Percentiles rank a stretch among this genome's conserved stretches.
Conservation (phyloP, 2,888 invertebrate genomes). For the Drosophila villosipedis region DNA sequence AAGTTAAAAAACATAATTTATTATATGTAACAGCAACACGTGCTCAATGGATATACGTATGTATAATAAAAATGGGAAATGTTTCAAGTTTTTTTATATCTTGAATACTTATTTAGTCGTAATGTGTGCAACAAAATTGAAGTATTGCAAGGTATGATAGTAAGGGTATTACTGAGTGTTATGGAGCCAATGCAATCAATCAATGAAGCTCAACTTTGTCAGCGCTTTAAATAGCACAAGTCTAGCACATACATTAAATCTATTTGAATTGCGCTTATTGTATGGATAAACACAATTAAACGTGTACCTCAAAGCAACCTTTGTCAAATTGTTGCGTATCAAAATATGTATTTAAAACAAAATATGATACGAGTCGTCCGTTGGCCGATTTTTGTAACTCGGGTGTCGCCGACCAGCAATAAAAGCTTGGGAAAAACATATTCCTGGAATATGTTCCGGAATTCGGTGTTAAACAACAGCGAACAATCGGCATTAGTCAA, state of each 20-base stretch:
- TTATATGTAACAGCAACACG: conserved; percentile 79
- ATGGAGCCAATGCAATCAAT: neutral
- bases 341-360: conserved; percentile 4
- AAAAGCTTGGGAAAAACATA: conserved; percentile 82
- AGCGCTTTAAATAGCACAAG: neutral
- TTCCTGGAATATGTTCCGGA: conserved; percentile 84
- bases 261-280: neutral
- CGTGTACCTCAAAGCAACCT: neutral
- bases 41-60: conserved; percentile 66
- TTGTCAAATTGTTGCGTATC: neutral
- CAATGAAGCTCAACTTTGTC: neutral
- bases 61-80: conserved; percentile 73
- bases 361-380: conserved; percentile 3
- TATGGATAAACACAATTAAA: neutral
- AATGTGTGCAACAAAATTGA: neutral
- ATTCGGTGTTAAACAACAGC: conserved; percentile 81
- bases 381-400: conserved; percentile 20
- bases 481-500: conserved; percentile 52
- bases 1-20: conserved; percentile 80
- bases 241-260: neutral
- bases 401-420: conserved; percentile 43
- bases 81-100: conserved; percentile 33
- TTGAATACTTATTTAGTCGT: conserved; percentile 4
- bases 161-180: neutral
- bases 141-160: neutral